These are phyloP conservation scores for Elgaria multicarinata DNA, from an alignment of 2,113 vertebrate genomes.

Conservation along the genomic window DNA sequence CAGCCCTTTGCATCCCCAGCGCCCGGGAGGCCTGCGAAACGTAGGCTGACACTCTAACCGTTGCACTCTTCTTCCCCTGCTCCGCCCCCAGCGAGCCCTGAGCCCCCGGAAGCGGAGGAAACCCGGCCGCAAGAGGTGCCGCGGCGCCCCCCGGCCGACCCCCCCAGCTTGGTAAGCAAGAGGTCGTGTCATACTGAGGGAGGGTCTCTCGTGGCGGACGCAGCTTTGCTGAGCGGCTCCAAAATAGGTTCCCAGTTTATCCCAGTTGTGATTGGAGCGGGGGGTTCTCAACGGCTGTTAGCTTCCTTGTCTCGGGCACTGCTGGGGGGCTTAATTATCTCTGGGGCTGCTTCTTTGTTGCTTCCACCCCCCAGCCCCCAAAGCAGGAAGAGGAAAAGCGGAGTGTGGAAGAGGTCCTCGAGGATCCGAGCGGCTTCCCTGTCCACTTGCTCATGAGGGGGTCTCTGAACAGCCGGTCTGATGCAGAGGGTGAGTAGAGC, in stretches of 20 bases:
- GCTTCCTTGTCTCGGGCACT: neutral
- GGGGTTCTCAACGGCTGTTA: neutral
- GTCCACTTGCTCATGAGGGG: fast-evolving
- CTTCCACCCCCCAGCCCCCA: neutral
- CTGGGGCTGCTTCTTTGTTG: neutral
- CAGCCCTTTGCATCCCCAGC: neutral
- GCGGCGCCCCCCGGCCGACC: neutral
- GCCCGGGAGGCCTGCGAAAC: neutral
- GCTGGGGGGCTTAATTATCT: neutral
- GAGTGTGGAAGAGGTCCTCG: fast-evolving
- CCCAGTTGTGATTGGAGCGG: neutral
- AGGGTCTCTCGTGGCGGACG: too few species aligned
- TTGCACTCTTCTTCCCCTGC: too few species aligned
- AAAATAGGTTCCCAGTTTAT: neutral
- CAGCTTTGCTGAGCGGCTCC: neutral
- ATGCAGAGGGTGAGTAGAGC: neutral
- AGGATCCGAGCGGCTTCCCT: neutral
- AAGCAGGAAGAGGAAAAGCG: neutral
- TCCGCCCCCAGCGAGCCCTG: neutral
- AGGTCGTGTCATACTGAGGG: neutral
- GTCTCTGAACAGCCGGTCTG: neutral
- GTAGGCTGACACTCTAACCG: neutral
- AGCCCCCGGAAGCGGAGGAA: neutral
- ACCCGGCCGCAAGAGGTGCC: neutral
- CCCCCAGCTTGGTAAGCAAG: neutral